Evolutionary conservation across 2,888 invertebrate genomes (phyloP), one percentile per base, ranked within the genome.

Genomic region (Tinea trinotella): DNA sequence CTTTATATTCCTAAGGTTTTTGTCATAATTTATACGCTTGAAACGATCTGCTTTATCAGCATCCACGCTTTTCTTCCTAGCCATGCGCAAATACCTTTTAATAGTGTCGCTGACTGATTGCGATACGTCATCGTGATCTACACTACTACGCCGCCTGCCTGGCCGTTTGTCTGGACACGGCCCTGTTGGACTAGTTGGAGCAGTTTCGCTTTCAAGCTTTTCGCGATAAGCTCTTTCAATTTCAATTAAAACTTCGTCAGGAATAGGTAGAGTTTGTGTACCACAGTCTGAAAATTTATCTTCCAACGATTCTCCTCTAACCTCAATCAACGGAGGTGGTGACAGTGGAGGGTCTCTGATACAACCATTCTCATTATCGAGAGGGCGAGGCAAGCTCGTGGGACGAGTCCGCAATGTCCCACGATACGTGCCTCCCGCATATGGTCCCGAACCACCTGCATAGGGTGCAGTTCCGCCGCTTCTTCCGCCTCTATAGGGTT

Each of bases 91-190:
- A 71, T 95, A 95, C 7, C 95, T 87, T 73, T 95, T 95, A 57
- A 95, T 94, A 0, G 94, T 95, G 66, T 95, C 94, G 67, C 94
- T 93, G 19, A 95, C 95, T 0, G 94, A 95, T 58, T 94, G 94
- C 0, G 94, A 94, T 0, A 94, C 91, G 66, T 94, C 94, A 64
- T 94, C 94, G 70, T 94, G 92, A 66, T 94, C 94, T 10, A 94
- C 91, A 68, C 93, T 93, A 62, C 93, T 93, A 62, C 92, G 89
- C 48, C 94, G 88, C 5, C 92, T 81, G 56, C 78, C 67, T 5
- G 78, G 70, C 54, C 76, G 74, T 13, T 79, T 69, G 54, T 56
- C 59, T 1, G 76, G 68, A 12, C 78, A 71, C 35, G 78, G 81
- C 24, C 83, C 76, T 4, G 81, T 78, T 1, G 84, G 83, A 55